Evolutionary conservation across 2,797 vertebrate species (phyloP), one percentile per base, ranked within the genome.

Genomic region (Sarcophilus harrisii): DNA sequence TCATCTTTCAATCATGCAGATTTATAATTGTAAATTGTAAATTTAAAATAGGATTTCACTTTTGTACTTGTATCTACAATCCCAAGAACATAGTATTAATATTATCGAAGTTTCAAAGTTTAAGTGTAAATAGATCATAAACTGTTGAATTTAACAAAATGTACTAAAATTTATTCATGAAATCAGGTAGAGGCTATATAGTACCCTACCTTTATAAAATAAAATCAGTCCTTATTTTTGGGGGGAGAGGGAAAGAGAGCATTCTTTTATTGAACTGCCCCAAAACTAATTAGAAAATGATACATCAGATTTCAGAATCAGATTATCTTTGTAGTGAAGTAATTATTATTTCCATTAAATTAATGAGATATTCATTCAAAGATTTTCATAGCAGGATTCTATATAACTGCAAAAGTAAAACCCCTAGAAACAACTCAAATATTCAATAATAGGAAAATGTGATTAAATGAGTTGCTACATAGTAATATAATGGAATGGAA

Each of bases 161-260:
- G 21, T 45, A 87, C 45, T 87, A 27, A 55, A 87, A 49, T 45
- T 87, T 87, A 45, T 87, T 87, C 38, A 49, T 45, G 73, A 21
- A 81, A 81, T 21, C 62, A 73, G 12, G 3, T 32, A 45, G 38
- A 87, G 38, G 21, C 21, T 45, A 87, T 1, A 49, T 45, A 49
- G 27, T 24, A 87, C 9, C 38, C 9, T 45, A 87, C 38, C 38
- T 87, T 12, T 87, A 49, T 38, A n/a, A 87, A 87, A 87, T 49
- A 38, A 49, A 45, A 87, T 49, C 9, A 45, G 16, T 24, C 38
- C 21, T 87, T 49, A 45, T 45, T 81, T 73, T 18, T 4, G 2
- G 3, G 30, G 11, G 12, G 11, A 6, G 5, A 2, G 73, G 9
- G n/a, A 2, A 0, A 0, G 9, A 24, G 21, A 3, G 66, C 66